phyloP scores from a whole-genome alignment of 2,113 vertebrate genomes.

The Acrocephalus kingi region DNA sequence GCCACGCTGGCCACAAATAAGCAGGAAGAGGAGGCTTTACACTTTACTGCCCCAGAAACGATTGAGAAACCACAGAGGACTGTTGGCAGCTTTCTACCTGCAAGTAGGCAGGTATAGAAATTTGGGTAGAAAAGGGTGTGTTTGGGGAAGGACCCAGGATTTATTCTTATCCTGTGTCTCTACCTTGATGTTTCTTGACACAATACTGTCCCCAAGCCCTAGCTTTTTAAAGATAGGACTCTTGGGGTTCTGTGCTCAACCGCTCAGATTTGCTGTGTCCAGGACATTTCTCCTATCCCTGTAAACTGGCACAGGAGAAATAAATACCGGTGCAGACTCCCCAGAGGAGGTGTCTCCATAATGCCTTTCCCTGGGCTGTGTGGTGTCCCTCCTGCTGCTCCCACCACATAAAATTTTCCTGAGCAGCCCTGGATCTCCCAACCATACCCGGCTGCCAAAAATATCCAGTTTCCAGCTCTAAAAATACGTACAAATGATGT shows the following conservation, averaged over 20 bases:
- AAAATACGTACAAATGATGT: background rate
- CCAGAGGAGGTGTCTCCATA: background rate
- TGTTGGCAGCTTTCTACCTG: background rate
- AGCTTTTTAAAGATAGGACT: background rate
- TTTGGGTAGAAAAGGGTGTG: background rate
- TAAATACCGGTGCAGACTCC: background rate
- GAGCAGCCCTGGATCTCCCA: background rate
- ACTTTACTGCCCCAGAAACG: background rate
- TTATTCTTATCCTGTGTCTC: background rate
- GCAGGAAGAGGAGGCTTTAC: background rate
- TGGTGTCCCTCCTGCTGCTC: background rate
- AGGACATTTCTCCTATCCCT: background rate
- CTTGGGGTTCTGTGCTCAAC: background rate
- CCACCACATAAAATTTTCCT: background rate
- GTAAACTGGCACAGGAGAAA: background rate
- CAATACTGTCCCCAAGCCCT: background rate
- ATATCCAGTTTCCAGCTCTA: background rate
- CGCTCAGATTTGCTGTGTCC: background rate
- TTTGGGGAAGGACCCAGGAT: background rate
- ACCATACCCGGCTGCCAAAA: rapidly evolving
- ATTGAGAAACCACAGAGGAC: background rate
- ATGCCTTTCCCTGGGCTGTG: background rate
- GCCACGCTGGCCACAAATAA: background rate
- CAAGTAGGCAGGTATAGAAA: background rate
- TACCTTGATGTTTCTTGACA: background rate